Conservation (phyloP, 2,888 invertebrate species). For the Drosophila maculinotata region DNA sequence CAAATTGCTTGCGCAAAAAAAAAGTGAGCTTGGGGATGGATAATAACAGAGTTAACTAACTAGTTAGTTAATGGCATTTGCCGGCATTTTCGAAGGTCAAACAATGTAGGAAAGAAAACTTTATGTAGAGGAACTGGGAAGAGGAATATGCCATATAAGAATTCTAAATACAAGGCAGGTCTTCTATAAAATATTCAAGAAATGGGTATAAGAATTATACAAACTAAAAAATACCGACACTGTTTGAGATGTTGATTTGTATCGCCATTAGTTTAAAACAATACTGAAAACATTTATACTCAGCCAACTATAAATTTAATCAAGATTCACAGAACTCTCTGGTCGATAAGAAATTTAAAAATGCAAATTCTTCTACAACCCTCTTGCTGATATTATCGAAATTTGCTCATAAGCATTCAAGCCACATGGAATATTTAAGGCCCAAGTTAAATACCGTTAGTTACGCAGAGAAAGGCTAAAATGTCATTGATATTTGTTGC, state of each 20-base stretch:
- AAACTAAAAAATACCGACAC: too few relatives aligned
- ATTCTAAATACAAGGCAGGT: too few relatives aligned
- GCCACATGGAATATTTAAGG: not conserved
- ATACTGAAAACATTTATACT: too few relatives aligned
- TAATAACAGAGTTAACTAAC: slow-evolving; percentile 35
- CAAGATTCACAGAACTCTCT: not conserved
- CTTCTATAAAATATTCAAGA: too few relatives aligned
- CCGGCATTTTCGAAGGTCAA: slow-evolving; percentile 33
- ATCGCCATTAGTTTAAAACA: too few relatives aligned
- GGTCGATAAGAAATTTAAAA: not conserved
- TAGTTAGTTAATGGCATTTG: slow-evolving; percentile 6
- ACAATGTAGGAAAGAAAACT: not conserved
- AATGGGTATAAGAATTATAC: too few relatives aligned
- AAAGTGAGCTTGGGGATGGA: slow-evolving; percentile 13
- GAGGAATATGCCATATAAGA: not conserved
- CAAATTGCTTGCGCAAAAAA: slow-evolving; percentile 35
- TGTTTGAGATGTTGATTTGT: too few relatives aligned
- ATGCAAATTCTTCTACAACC: not conserved
- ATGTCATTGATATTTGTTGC: slow-evolving; percentile 3
- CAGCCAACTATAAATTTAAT: not conserved
- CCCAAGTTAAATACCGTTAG: not conserved
- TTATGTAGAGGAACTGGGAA: not conserved
- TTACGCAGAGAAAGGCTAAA: slow-evolving; percentile 2
- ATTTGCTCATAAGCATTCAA: slow-evolving; percentile 2
- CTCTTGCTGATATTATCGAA: too few relatives aligned